phyloP scores from a whole-genome alignment of 2,113 vertebrate species.

The Calonectris borealis region DNA sequence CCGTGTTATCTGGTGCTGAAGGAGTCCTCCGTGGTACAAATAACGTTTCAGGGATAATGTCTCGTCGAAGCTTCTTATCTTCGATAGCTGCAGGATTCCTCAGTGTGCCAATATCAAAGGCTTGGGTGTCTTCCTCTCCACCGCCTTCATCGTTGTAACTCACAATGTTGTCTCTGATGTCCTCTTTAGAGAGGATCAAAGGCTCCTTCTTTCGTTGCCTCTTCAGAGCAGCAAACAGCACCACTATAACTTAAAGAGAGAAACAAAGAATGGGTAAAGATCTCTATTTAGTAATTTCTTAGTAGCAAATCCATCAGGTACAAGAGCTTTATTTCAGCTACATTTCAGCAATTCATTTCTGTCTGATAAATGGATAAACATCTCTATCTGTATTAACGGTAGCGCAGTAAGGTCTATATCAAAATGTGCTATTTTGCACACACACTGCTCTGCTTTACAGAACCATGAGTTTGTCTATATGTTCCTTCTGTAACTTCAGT shows the following conservation, averaged over 20 bases:
- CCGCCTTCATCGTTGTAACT: conserved; percentile 98
- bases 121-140: conserved; percentile 97
- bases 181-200: conserved; percentile 97
- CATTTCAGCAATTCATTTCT: neutral
- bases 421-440: neutral
- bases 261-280: conserved; percentile 5
- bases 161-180: conserved; percentile 98
- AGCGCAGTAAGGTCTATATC: neutral
- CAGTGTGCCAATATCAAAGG: conserved; percentile 97
- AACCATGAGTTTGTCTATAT: neutral
- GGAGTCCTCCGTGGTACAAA: conserved; percentile 91
- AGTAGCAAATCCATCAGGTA: neutral
- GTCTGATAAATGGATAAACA: neutral
- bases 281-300: neutral
- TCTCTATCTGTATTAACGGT: neutral
- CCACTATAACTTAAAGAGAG: conserved; percentile 79
- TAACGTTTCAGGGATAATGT: conserved; percentile 92
- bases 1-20: conserved; percentile 89
- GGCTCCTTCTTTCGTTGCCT: conserved; percentile 97
- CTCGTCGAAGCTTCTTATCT: conserved; percentile 91
- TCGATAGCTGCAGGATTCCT: conserved; percentile 93
- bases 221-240: conserved; percentile 89
- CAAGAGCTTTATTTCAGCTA: neutral
- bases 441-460: neutral
- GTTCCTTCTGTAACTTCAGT: neutral